phyloP scores from a whole-genome alignment of 2,113 vertebrate genomes.

The Hemiscyllium ocellatum region DNA sequence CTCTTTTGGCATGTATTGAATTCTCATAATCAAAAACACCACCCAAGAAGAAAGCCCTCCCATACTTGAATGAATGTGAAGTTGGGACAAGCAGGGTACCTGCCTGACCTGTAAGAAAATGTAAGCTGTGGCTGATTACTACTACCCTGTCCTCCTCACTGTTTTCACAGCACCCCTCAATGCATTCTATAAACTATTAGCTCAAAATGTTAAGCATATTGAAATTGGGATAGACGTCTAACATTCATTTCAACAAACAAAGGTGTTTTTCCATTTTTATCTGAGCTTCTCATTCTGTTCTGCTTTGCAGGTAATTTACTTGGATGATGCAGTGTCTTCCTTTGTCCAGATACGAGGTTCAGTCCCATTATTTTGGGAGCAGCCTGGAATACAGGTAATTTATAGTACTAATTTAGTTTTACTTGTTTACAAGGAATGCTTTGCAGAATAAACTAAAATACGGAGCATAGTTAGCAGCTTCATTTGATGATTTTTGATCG shows the following conservation, averaged over 20 bases:
- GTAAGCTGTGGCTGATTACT: not conserved
- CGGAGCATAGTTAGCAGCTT: not conserved
- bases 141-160: not conserved
- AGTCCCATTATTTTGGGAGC: slow-evolving; percentile 70
- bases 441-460: not conserved
- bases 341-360: slow-evolving; percentile 71
- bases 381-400: slow-evolving; percentile 61
- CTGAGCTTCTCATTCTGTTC: not conserved
- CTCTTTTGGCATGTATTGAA: not conserved
- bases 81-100: not conserved
- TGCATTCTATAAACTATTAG: not conserved
- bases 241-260: not conserved
- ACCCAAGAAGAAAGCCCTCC: not conserved
- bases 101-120: not conserved
- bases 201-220: not conserved
- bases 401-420: not conserved
- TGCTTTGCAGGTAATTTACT: slow-evolving; percentile 60
- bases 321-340: slow-evolving; percentile 66
- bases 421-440: not conserved
- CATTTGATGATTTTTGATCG: not conserved
- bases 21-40: not conserved
- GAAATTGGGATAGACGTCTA: not conserved
- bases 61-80: not conserved
- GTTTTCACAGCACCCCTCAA: not conserved
- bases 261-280: not conserved